A percentile compares a stretch with the other conserved stretches of the same genome.
These are phyloP conservation scores for Caenorhabditis elegans DNA, from an alignment of 1,140 invertebrate genomes.

Conservation along the genomic window DNA sequence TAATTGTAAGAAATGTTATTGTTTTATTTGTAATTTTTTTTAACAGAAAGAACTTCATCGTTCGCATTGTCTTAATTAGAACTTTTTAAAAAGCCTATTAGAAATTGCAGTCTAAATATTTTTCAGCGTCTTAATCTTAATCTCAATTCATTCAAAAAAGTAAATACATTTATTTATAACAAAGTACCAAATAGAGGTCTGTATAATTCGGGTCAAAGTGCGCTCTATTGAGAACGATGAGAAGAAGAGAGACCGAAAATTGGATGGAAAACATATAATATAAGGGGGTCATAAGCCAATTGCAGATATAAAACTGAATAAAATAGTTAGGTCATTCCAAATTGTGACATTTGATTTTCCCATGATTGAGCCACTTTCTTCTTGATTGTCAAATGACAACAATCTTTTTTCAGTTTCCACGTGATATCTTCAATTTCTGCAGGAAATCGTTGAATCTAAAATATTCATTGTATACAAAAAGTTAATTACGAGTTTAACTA, in stretches of 20 bases:
- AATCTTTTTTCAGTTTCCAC: conserved; percentile 43
- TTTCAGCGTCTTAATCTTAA: no score
- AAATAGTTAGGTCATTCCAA: background rate
- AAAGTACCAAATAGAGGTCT: background rate
- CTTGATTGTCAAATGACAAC: conserved; percentile 28
- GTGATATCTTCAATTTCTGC: conserved; percentile 27
- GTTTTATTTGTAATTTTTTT: no score
- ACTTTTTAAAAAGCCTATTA: no score
- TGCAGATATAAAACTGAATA: background rate
- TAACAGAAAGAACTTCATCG: no score
- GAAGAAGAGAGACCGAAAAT: conserved; percentile 8
- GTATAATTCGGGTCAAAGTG: background rate
- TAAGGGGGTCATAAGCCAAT: background rate
- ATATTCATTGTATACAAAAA: background rate
- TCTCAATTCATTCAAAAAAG: background rate
- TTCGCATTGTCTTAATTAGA: no score
- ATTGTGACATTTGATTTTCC: conserved; percentile 42
- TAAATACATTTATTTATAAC: background rate
- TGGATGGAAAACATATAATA: background rate
- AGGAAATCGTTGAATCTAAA: conserved; percentile 35
- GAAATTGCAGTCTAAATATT: no score
- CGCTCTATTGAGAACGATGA: conserved; percentile 11
- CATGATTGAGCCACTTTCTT: conserved; percentile 22
- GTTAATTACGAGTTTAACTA: background rate
- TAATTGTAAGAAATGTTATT: no score